Evolutionary conservation across 2,797 vertebrate species (phyloP).

Genomic region (Melanotaenia boesemani): DNA sequence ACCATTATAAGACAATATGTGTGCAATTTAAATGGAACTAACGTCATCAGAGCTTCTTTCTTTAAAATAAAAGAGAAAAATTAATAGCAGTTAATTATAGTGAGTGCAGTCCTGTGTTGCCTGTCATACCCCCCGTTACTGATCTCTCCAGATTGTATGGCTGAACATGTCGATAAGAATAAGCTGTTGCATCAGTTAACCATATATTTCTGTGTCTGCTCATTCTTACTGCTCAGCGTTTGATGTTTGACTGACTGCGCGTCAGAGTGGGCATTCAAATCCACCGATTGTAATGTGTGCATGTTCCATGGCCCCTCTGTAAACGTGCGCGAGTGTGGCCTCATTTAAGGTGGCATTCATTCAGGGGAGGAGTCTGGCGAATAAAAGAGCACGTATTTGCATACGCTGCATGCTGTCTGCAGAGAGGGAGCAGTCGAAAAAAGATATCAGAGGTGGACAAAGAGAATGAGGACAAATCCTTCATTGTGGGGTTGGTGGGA

Average conservation of each 20-base stretch:
- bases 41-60: neutral
- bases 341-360: slow-evolving; percentile 88
- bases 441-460: slow-evolving; percentile 87
- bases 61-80: neutral
- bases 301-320: slow-evolving; percentile 65
- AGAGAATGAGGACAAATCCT: slow-evolving; percentile 83
- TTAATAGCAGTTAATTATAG: neutral
- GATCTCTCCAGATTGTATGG: slow-evolving; percentile 1
- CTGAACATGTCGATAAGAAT: slow-evolving; percentile 16
- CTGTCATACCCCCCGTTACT: neutral
- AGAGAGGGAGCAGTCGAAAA: slow-evolving; percentile 82
- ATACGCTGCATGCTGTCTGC: slow-evolving; percentile 90
- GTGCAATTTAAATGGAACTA: slow-evolving; percentile 6
- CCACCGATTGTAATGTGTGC: slow-evolving; percentile 63
- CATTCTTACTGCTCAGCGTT: slow-evolving; percentile 31
- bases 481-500: slow-evolving; percentile 85
- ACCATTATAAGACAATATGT: neutral
- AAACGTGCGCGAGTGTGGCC: slow-evolving; percentile 83
- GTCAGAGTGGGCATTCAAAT: slow-evolving; percentile 76
- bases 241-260: slow-evolving; percentile 52
- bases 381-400: slow-evolving; percentile 89
- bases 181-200: slow-evolving; percentile 4
- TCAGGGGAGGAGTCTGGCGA: slow-evolving; percentile 81
- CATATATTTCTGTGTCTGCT: slow-evolving; percentile 32
- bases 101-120: neutral